A percentile compares a stretch with the other conserved stretches of the same genome.
phyloP scores from a whole-genome alignment of 2,113 vertebrate species.

The Tauraco erythrolophus region DNA sequence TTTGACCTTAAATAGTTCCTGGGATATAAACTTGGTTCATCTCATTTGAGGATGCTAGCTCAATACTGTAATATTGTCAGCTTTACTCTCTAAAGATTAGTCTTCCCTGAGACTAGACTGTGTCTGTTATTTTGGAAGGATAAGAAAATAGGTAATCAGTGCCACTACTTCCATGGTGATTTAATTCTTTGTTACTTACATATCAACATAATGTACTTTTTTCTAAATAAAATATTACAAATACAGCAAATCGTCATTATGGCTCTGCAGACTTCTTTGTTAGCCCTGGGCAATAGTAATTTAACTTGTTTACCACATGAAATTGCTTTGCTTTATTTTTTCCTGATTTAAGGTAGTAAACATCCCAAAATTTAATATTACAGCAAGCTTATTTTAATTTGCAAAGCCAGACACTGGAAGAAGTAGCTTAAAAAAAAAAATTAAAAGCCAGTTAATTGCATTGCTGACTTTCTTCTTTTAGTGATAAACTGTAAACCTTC shows the following conservation, averaged over 20 bases:
- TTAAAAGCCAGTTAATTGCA: background rate
- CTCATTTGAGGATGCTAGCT: accelerated
- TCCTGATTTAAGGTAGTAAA: background rate
- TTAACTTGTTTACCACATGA: background rate
- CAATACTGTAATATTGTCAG: background rate
- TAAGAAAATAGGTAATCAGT: background rate
- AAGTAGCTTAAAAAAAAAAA: background rate
- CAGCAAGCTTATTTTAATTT: background rate
- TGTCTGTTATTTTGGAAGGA: background rate
- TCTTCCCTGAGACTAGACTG: background rate
- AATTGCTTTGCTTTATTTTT: background rate
- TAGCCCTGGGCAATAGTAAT: background rate
- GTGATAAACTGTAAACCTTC: background rate
- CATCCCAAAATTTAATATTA: background rate
- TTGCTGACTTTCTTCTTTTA: background rate
- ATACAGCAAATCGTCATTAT: background rate
- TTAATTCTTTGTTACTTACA: background rate
- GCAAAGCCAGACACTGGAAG: background rate
- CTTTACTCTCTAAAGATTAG: background rate
- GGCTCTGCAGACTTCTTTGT: background rate
- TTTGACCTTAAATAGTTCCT: background rate
- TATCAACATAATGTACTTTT: background rate
- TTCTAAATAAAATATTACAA: background rate
- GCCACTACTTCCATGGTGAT: background rate
- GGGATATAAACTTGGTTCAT: background rate